Evolutionary conservation across 1,140 invertebrate genomes (phyloP), one percentile per base, ranked within the genome.

Genomic region (Episyrphus balteatus): DNA sequence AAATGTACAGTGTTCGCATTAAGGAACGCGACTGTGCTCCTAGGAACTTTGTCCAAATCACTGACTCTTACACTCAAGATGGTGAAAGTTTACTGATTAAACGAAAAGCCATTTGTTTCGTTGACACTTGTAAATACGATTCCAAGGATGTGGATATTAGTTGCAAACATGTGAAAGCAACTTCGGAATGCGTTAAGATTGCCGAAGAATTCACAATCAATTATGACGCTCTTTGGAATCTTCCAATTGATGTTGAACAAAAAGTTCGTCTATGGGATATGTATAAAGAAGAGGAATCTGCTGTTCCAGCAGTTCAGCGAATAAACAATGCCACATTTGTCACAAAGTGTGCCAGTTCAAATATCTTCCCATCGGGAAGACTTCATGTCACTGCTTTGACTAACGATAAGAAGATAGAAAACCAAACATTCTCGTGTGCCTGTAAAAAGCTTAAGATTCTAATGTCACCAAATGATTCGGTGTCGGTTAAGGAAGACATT

Each of bases 401-500:
- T 26, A 61, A 62, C 41, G 54, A 51, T 0, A n/a, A 55, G 39
- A 51, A 56, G 10, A 54, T 51, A 8, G 55, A 53, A 8, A 58
- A 59, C 18, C 50, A 53, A 1, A 46, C 31, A 3, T 58, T 55
- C 48, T 55, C 59, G 6, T 66, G 63, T 38, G 51, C 61, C 9
- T 66, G 63, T 41, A 56, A 58, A 21, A 66, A 66, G 26, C 46
- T 66, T 0, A 66, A 64, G 45, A 64, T 66, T 7, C 62, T 66
- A 11, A 55, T 66, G 15, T 64, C 66, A 44, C 55, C 63, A 0
- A 63, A 66, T 37, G 66, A 66, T 21, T 66, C 63, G 2, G 47
- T 66, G 13, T 61, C 59, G 8, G 62, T 66, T 61, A 59, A 66
- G 50, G 56, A 66, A 26, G 63, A 66, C 41, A 62, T 66, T n/a